These are phyloP conservation scores for Cetoscarus ocellatus DNA, from an alignment of 2,797 vertebrate species.

Conservation along the genomic window DNA sequence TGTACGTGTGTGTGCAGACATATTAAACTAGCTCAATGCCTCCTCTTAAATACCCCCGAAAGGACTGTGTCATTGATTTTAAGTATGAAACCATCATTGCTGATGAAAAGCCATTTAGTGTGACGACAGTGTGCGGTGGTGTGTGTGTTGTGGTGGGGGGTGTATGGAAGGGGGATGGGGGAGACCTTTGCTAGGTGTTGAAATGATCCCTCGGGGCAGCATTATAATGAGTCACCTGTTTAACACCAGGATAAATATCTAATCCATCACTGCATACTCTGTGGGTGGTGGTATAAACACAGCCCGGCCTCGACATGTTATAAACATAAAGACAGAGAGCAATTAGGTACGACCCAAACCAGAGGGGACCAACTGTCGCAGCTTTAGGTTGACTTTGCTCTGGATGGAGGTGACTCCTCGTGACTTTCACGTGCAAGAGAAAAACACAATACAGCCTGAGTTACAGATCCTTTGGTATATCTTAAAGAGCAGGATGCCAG, in stretches of 20 bases:
- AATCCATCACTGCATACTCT: constrained; percentile 26
- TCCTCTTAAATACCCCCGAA: constrained; percentile 55
- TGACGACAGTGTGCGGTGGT: constrained; percentile 24
- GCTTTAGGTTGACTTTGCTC: neutral
- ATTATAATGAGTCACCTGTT: constrained; percentile 47
- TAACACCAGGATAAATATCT: constrained; percentile 25
- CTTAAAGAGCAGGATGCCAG: too few species aligned
- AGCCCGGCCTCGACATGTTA: neutral
- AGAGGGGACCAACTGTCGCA: neutral
- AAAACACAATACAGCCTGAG: too few species aligned
- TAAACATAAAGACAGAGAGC: neutral
- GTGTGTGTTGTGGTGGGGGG: neutral
- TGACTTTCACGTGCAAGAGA: neutral
- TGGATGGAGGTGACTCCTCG: constrained; percentile 2
- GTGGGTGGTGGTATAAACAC: constrained; percentile 9
- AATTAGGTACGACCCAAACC: neutral
- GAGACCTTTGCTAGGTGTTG: constrained; percentile 33
- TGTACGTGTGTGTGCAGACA: neutral
- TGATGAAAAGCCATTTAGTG: constrained; percentile 75
- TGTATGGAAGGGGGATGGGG: neutral
- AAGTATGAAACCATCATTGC: constrained; percentile 65
- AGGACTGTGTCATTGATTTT: constrained; percentile 77
- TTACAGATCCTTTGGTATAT: too few species aligned
- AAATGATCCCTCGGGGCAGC: constrained; percentile 40
- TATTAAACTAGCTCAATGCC: constrained; percentile 45